Evolutionary conservation across 2,888 invertebrate species (phyloP).

Genomic region (Sarcophaga rosellei): DNA sequence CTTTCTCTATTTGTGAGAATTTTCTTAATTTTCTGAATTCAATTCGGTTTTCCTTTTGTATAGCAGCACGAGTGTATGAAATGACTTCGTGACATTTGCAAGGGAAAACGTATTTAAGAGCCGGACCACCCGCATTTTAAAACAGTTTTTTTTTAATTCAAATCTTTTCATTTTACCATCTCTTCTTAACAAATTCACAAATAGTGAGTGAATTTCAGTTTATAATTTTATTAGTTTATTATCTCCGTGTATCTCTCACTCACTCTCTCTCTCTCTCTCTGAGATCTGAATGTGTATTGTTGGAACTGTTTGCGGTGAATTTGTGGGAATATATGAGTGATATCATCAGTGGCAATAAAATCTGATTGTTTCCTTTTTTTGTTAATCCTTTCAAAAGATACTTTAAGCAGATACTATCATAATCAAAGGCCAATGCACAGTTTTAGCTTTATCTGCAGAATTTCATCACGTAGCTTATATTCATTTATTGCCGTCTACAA

Average conservation of each 20-base stretch:
- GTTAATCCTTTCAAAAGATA: slow-evolving; percentile 39
- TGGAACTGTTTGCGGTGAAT: neutral
- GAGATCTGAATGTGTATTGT: neutral
- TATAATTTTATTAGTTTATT: slow-evolving; percentile 66
- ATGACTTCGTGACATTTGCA: slow-evolving; percentile 62
- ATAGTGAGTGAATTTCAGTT: slow-evolving; percentile 13
- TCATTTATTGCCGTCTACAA: too few relatives aligned
- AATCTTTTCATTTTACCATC: neutral
- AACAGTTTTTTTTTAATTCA: neutral
- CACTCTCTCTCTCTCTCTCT: too few relatives aligned
- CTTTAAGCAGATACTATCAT: slow-evolving; percentile 19
- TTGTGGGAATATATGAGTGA: neutral
- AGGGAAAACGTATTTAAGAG: slow-evolving; percentile 63
- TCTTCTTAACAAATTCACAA: neutral
- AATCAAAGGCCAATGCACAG: too few relatives aligned
- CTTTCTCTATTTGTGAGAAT: slow-evolving; percentile 50
- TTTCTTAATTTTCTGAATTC: slow-evolving; percentile 47
- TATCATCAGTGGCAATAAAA: neutral
- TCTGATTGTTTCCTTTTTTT: neutral
- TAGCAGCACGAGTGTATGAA: neutral
- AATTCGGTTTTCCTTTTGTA: slow-evolving; percentile 13
- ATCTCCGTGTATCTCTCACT: neutral
- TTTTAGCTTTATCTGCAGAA: too few relatives aligned
- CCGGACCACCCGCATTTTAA: slow-evolving; percentile 61
- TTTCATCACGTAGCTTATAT: too few relatives aligned